Evolutionary conservation across 1,140 invertebrate species (phyloP), one percentile per base, ranked within the genome.

Genomic region (Euschistus heros): DNA sequence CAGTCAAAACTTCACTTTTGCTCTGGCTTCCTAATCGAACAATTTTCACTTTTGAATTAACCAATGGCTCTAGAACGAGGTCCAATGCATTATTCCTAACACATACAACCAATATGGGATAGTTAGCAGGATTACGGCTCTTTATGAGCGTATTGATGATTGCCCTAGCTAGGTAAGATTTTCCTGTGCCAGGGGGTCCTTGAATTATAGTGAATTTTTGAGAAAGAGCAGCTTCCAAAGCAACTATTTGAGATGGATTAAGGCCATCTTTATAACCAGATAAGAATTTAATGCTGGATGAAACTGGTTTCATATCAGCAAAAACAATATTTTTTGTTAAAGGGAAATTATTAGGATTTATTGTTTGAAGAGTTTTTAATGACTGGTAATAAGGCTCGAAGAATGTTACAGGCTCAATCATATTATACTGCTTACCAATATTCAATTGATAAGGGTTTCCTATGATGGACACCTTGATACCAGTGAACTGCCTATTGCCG

Each of bases 71-170:
- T n/a, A 94, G 74, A 77, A 94, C 93, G 72, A 94, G 89, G 78
- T 94, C 91, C 3, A 94, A 73, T 0, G 91, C 91, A 74, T 93
- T 89, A 73, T 94, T 94, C 0, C 89, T 93, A 69, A 85, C 91
- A 71, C 89, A 91, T 18, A 94, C 82, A 13, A 94, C 78, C 2
- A 94, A 74, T 63, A 94, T 84, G 4, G 87, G 85, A 17, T 33
- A 27, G 5, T 61, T 47, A 37, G 20, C n/a, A 8, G 18, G 7
- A 10, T 60, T 54, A 27, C 17, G 26, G 27, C 30, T 20, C 5
- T 26, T 27, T 13, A 88, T 70, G 8, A 89, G 71, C 2, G 78
- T 79, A 66, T 81, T 74, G 0, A 82, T 78, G 27, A 89, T 77
- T 75, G 86, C 80, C 14, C 87, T 74, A 2, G 85, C 87, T n/a